Evolutionary conservation across 2,797 vertebrate genomes (phyloP).

Genomic region (Chaetodon trifasciatus): DNA sequence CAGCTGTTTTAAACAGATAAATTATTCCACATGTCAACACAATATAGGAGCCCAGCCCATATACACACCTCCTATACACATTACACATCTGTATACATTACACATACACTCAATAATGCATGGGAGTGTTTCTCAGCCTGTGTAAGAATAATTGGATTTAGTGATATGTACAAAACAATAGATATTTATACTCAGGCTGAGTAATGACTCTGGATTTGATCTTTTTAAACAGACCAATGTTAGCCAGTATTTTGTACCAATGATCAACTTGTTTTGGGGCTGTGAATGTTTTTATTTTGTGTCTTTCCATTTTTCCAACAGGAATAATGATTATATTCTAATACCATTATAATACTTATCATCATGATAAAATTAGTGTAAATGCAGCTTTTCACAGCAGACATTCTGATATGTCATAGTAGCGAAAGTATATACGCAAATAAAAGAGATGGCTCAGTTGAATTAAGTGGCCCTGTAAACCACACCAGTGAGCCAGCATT

Average conservation of each 20-base stretch:
- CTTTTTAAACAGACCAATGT: not conserved
- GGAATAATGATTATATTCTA: too few relatives aligned
- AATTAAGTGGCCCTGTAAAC: not conserved
- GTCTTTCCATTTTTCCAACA: not conserved
- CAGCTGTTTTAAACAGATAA: slow-evolving; percentile 68
- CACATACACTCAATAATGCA: slow-evolving; percentile 24
- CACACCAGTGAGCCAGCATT: not conserved
- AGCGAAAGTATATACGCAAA: not conserved
- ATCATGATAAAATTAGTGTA: not conserved
- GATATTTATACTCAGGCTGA: not conserved
- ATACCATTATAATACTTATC: too few relatives aligned
- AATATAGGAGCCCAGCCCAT: slow-evolving; percentile 36
- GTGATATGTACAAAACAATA: not conserved
- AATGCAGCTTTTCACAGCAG: slow-evolving; percentile 1
- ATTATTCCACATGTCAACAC: slow-evolving; percentile 74
- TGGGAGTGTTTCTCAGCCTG: slow-evolving; percentile 11
- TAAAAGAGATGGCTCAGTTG: not conserved
- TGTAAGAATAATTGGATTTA: slow-evolving; percentile 13
- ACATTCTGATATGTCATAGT: not conserved
- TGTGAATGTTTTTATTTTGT: not conserved
- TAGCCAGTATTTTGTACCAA: not conserved
- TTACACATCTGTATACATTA: slow-evolving; percentile 34
- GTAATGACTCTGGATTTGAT: not conserved
- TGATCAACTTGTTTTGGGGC: not conserved
- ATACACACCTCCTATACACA: slow-evolving; percentile 25